Base-by-base conservation (phyloP, 2,797 vertebrate species). In the Bucorvus abyssinicus region DNA sequence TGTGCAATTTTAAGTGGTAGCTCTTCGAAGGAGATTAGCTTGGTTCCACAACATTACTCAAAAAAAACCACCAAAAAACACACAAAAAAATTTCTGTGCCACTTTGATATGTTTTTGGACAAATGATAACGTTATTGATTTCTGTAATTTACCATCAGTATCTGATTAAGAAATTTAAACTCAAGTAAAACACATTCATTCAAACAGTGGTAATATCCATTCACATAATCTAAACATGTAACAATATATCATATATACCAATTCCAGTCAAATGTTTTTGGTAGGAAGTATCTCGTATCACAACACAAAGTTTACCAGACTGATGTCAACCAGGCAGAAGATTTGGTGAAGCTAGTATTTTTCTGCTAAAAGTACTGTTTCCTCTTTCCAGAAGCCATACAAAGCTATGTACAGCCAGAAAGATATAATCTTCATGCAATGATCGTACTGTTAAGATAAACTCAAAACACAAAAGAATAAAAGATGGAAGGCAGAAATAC, bases 401-500 rank as follows among this genome's bases (percentile, higher is more conserved):
- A 55, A 69, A 69, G 34, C 38, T 34, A 77, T 64, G 21, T 50
- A 36, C 13, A 76, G 24, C 24, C 27, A 87, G 32, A 38, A 63
- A 79, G 13, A 34, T 5, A 40, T 2, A 76, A 49, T 27, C 23
- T 6, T 79, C 19, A 32, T 29, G 24, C 57, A 87, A 44, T 1
- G 3, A 42, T 19, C 14, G 21, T 4, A 27, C 29, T 23, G 16
- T 2, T 38, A 53, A 61, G 7, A 40, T 53, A 57, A 21, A 57
- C 26, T 86, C 32, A 84, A 70, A 92, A 19, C 26, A 60, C 18
- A 18, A 29, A 30, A 32, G 14, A 67, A 42, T 34, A 61, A 20
- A n/a, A 69, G 5, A n/a, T 3, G 36, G 34, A 3, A 9, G 1
- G 2, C 14, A 6, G 5, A 16, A 52, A 52, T 40, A 34, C 12